phyloP scores from a whole-genome alignment of 2,113 vertebrate genomes.

The Strigops habroptila region DNA sequence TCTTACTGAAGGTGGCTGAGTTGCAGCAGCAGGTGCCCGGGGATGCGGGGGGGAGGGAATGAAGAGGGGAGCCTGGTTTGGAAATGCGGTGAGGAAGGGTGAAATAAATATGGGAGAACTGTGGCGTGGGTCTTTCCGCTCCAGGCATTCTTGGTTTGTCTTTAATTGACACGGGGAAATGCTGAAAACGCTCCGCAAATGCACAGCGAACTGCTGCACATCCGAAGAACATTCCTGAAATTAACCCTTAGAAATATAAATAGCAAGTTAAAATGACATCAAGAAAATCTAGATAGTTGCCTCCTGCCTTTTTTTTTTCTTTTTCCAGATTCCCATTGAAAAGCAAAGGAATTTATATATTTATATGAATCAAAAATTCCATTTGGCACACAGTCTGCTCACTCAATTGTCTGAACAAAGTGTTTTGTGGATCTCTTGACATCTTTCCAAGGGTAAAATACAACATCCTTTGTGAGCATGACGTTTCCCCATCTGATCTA shows the following conservation, averaged over 20 bases:
- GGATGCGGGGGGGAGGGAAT: not conserved
- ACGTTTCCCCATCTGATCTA: not conserved
- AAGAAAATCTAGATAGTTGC: not conserved
- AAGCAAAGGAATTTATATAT: not conserved
- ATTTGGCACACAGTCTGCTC: not conserved
- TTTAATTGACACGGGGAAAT: not conserved
- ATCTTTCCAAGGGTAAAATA: not conserved
- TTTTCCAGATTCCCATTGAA: not conserved
- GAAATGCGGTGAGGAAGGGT: not conserved
- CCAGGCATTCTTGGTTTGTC: not conserved
- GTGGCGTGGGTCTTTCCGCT: not conserved
- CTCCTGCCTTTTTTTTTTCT: not conserved
- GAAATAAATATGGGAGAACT: not conserved
- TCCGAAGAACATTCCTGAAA: not conserved
- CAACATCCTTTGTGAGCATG: not conserved
- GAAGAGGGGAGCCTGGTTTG: not conserved
- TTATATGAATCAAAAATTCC: not conserved
- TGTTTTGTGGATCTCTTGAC: slow-evolving; percentile 5
- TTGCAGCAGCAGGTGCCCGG: slow-evolving; percentile 58
- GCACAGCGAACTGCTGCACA: not conserved
- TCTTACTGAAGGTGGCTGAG: not conserved
- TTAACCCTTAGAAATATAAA: not conserved
- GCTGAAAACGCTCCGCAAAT: not conserved
- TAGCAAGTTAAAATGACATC: not conserved
- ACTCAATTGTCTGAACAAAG: not conserved